These are phyloP conservation scores for Caenorhabditis drosophilae DNA, from an alignment of 2,888 invertebrate genomes.

Conservation along the genomic window DNA sequence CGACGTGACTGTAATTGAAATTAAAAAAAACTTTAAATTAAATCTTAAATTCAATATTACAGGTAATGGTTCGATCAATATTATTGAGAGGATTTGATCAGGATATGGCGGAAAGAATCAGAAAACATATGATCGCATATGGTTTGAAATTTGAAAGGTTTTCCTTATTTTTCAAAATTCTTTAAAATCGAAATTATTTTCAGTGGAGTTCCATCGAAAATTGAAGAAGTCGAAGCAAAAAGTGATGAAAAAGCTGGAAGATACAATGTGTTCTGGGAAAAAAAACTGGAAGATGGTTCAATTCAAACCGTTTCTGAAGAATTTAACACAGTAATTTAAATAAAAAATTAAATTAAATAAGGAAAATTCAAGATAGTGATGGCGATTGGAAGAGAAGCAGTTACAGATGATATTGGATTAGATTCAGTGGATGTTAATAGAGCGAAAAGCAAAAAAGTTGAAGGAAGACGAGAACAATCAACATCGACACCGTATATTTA, in stretches of 20 bases:
- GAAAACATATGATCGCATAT: conserved; percentile 72
- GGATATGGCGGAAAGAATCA: conserved; percentile 74
- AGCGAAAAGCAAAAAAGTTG: conserved; percentile 70
- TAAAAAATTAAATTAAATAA: not conserved
- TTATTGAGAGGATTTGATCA: conserved; percentile 75
- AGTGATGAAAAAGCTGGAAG: conserved; percentile 54
- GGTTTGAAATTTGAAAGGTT: conserved; percentile 72
- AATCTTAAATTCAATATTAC: conserved; percentile 61
- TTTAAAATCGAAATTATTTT: conserved; percentile 10
- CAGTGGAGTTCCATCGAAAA: conserved; percentile 54
- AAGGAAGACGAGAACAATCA: conserved; percentile 76
- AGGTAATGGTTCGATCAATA: conserved; percentile 75
- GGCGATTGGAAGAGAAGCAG: conserved; percentile 75
- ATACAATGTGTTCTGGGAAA: conserved; percentile 51
- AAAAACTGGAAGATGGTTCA: conserved; percentile 49
- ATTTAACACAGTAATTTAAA: conserved; percentile 73
- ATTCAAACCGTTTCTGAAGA: conserved; percentile 70
- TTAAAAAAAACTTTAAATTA: conserved; percentile 60
- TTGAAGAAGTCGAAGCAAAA: conserved; percentile 57
- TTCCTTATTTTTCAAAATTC: not conserved
- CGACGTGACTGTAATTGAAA: conserved; percentile 69
- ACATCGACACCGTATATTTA: conserved; percentile 79
- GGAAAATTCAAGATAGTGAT: conserved; percentile 72
- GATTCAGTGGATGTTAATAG: conserved; percentile 79
- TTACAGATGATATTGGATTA: conserved; percentile 73